Conservation (phyloP, 2,797 vertebrate species). For the Pitangus sulphuratus region DNA sequence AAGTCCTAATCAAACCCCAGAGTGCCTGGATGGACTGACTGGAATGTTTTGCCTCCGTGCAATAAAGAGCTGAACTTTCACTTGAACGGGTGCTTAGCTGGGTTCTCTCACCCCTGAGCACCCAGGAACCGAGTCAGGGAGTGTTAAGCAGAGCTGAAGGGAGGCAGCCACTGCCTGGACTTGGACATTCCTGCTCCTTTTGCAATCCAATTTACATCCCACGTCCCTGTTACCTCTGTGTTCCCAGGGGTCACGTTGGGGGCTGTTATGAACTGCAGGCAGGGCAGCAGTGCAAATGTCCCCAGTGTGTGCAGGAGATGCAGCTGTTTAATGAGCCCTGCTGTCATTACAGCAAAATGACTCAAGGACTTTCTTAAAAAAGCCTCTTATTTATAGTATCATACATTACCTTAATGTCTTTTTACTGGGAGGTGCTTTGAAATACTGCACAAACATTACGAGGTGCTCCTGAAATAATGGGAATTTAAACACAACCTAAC, state of each 20-base stretch:
- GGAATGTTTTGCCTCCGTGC: background rate
- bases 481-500: background rate
- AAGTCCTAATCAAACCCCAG: background rate
- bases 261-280: background rate
- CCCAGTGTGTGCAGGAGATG: background rate
- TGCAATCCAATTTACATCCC: background rate
- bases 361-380: slow-evolving; percentile 54
- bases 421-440: slow-evolving; percentile 19
- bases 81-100: background rate
- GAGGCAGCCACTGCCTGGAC: background rate
- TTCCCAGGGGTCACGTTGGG: slow-evolving; percentile 3
- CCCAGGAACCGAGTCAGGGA: background rate
- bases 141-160: background rate
- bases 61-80: background rate
- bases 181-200: background rate
- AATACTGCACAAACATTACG: slow-evolving; percentile 1
- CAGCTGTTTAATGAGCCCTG: slow-evolving; percentile 64
- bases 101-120: background rate
- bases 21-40: background rate
- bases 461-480: background rate
- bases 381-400: slow-evolving; percentile 46
- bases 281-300: background rate
- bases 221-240: background rate
- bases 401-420: slow-evolving; percentile 38
- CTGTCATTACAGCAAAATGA: slow-evolving; percentile 50